A percentile compares a stretch with the other conserved stretches of the same genome.
Evolutionary conservation across 2,113 vertebrate genomes (phyloP).

Genomic region (Myotis lucifugus): DNA sequence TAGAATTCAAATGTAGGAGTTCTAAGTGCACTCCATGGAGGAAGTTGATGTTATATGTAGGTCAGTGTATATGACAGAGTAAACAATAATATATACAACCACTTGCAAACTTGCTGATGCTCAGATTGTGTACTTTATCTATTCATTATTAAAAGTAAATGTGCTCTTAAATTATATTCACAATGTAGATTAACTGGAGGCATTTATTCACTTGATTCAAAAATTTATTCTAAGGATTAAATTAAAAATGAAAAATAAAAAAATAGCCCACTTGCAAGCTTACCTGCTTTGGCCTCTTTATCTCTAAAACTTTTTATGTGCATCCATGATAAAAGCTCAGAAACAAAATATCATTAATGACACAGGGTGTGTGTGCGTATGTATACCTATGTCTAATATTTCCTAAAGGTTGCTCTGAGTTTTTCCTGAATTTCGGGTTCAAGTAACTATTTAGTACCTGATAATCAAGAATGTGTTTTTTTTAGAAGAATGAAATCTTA

Average conservation of each 20-base stretch:
- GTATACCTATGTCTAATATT: neutral
- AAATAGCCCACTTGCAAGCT: neutral
- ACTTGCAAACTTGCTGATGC: slow-evolving; percentile 1
- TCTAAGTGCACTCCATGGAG: neutral
- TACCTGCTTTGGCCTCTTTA: neutral
- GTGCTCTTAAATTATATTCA: neutral
- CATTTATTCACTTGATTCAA: neutral
- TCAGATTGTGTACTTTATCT: neutral
- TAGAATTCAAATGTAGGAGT: neutral
- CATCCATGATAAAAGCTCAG: neutral
- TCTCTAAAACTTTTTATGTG: neutral
- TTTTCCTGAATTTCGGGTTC: neutral
- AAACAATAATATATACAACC: neutral
- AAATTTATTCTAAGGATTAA: neutral
- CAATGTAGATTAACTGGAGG: neutral
- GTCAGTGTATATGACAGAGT: neutral
- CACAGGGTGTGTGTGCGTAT: neutral
- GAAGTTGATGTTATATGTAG: neutral
- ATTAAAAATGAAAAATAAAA: neutral
- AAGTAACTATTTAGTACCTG: neutral
- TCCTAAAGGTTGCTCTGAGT: neutral
- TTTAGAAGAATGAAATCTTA: neutral
- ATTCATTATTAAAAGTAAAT: slow-evolving; percentile 10
- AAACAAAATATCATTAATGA: neutral
- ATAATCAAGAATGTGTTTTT: neutral